phyloP scores from a whole-genome alignment of 2,888 invertebrate genomes.

The Aquatica leii region DNA sequence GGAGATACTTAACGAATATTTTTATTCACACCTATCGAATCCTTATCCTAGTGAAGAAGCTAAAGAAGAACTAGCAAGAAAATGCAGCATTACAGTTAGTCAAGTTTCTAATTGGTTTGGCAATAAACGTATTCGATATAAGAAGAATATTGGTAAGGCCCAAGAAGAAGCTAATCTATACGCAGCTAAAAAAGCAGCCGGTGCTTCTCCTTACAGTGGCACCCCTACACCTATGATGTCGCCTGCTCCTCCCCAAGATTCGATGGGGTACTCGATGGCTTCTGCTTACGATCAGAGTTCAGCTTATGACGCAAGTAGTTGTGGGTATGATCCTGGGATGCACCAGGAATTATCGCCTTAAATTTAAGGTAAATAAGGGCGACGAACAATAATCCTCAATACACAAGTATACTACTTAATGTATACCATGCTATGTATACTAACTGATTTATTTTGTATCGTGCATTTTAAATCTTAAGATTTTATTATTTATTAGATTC shows the following conservation, averaged over 20 bases:
- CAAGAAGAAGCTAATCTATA: constrained; percentile 99
- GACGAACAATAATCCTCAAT: constrained; percentile 25
- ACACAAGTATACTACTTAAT: constrained; percentile 47
- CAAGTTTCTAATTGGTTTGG: constrained; percentile 99
- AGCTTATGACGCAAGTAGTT: constrained; percentile 86
- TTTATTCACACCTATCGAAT: constrained; percentile 99
- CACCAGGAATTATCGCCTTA: constrained; percentile 78
- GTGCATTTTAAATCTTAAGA: constrained; percentile 40
- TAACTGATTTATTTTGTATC: constrained; percentile 44
- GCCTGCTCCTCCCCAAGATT: constrained; percentile 90
- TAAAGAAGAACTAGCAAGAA: constrained; percentile 98
- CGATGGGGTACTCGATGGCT: constrained; percentile 92
- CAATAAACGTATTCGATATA: constrained; percentile 99
- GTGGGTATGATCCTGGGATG: constrained; percentile 93
- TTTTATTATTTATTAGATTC: constrained; percentile 24
- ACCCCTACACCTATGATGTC: constrained; percentile 96
- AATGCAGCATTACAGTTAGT: constrained; percentile 96
- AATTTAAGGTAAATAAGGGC: constrained; percentile 31
- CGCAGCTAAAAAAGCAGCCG: constrained; percentile 97
- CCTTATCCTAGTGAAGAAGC: constrained; percentile 99
- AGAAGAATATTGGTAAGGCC: constrained; percentile 99
- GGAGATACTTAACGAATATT: constrained; percentile 99
- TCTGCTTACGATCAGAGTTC: constrained; percentile 91
- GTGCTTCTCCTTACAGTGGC: constrained; percentile 78
- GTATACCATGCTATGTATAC: constrained; percentile 47